Evolutionary conservation across 2,797 vertebrate genomes (phyloP).

Genomic region (Phrynocephalus forsythii): DNA sequence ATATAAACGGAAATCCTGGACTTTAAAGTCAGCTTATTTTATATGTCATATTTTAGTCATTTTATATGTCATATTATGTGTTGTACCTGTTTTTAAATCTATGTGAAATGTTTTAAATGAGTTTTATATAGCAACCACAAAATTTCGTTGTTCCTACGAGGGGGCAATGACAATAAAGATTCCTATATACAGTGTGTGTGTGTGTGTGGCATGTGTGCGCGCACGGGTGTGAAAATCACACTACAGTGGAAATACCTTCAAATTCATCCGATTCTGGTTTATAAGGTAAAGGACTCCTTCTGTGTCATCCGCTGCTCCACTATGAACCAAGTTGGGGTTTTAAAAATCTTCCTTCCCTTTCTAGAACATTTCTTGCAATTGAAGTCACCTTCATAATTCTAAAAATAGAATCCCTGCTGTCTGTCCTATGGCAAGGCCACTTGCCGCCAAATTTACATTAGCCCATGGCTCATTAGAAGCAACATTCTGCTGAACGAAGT

Average conservation of each 20-base stretch:
- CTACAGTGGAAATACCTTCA: neutral
- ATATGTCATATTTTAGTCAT: too few species aligned
- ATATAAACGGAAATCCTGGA: too few species aligned
- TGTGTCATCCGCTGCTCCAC: neutral
- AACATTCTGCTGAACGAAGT: neutral
- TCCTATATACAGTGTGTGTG: too few species aligned
- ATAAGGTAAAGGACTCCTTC: neutral
- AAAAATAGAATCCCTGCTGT: slow-evolving; percentile 10
- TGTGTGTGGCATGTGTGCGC: too few species aligned
- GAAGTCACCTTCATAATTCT: slow-evolving; percentile 14
- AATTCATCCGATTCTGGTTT: too few species aligned
- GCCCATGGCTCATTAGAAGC: neutral
- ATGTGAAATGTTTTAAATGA: too few species aligned
- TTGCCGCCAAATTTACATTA: neutral
- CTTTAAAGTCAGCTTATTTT: too few species aligned
- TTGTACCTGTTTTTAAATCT: too few species aligned
- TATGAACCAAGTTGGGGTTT: neutral
- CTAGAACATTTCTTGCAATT: neutral
- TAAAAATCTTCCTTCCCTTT: neutral
- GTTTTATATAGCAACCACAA: too few species aligned
- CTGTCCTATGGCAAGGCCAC: neutral
- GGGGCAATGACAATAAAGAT: too few species aligned
- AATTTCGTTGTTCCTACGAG: too few species aligned
- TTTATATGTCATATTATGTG: too few species aligned
- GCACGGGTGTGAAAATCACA: neutral